phyloP scores from a whole-genome alignment of 2,888 invertebrate species.

The Empis livida region DNA sequence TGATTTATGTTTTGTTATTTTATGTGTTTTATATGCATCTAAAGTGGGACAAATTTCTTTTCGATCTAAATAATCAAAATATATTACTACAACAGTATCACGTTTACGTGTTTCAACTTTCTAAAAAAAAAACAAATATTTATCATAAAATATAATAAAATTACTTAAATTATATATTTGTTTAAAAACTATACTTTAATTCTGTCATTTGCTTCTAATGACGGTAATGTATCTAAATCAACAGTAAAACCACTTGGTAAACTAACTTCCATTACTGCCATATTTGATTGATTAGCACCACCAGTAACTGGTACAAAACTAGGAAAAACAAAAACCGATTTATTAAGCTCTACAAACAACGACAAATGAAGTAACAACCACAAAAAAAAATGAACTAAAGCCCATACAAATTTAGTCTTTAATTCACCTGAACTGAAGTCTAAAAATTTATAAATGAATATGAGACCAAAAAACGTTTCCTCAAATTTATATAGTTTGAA shows the following conservation, averaged over 20 bases:
- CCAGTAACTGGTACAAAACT: slow-evolving; percentile 29
- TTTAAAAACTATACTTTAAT: slow-evolving; percentile 28
- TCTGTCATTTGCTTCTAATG: slow-evolving; percentile 41
- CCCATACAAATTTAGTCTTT: too few relatives aligned
- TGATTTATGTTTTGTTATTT: slow-evolving; percentile 75
- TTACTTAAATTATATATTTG: not conserved
- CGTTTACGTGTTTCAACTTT: slow-evolving; percentile 56
- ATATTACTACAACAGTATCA: slow-evolving; percentile 52
- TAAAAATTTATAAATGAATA: too few relatives aligned
- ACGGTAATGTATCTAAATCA: slow-evolving; percentile 65
- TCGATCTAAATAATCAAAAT: slow-evolving; percentile 57
- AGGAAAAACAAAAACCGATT: too few relatives aligned
- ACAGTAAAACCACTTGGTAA: slow-evolving; percentile 85
- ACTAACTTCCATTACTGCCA: slow-evolving; percentile 82
- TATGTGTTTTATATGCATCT: slow-evolving; percentile 71
- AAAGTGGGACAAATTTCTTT: slow-evolving; percentile 74
- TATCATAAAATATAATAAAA: not conserved
- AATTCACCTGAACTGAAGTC: too few relatives aligned
- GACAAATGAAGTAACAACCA: too few relatives aligned
- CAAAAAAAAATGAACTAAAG: too few relatives aligned
- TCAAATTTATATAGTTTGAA: too few relatives aligned
- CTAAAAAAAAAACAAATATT: slow-evolving; percentile 10
- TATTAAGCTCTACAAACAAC: too few relatives aligned
- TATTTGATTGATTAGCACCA: slow-evolving; percentile 47
- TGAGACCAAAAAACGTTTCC: too few relatives aligned